A percentile compares a stretch with the other conserved stretches of the same genome.
phyloP scores from a whole-genome alignment of 2,113 vertebrate genomes.

The Esox niger region DNA sequence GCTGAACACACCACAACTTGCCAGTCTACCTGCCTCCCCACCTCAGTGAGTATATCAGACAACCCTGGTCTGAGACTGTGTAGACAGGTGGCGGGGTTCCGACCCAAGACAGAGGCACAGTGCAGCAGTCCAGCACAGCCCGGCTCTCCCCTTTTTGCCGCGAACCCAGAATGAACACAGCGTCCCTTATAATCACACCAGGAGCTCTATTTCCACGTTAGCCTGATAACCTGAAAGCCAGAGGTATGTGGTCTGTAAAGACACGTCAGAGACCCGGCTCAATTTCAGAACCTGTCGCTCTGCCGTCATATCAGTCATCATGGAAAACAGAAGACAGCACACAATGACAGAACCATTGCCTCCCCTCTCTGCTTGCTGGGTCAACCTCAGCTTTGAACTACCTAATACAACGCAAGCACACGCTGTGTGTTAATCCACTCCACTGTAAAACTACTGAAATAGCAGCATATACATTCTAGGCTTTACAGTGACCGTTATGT shows the following conservation, averaged over 20 bases:
- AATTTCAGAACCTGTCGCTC: too few species aligned
- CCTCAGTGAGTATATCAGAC: too few species aligned
- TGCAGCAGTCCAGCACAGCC: neutral
- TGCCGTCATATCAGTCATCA: too few species aligned
- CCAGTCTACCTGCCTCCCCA: too few species aligned
- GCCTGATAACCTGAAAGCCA: constrained; percentile 5
- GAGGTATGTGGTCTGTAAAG: too few species aligned
- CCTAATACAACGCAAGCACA: too few species aligned
- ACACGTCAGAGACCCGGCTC: too few species aligned
- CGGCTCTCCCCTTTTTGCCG: constrained; percentile 23
- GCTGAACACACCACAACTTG: too few species aligned
- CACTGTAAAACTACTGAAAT: constrained; percentile 13
- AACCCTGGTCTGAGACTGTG: too few species aligned
- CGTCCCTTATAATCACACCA: constrained; percentile 39
- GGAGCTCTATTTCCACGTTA: constrained; percentile 25
- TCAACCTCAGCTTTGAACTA: neutral
- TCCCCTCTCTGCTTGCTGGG: neutral
- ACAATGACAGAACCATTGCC: neutral
- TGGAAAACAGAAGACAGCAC: too few species aligned
- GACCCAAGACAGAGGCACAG: constrained; percentile 10
- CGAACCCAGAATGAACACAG: constrained; percentile 10
- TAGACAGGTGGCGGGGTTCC: constrained; percentile 23
- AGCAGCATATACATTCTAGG: neutral
- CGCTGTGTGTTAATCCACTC: too few species aligned
- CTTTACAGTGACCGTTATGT: neutral